Evolutionary conservation across 2,888 invertebrate genomes (phyloP), one percentile per base, ranked within the genome.

Genomic region (Cephus nigrinus): DNA sequence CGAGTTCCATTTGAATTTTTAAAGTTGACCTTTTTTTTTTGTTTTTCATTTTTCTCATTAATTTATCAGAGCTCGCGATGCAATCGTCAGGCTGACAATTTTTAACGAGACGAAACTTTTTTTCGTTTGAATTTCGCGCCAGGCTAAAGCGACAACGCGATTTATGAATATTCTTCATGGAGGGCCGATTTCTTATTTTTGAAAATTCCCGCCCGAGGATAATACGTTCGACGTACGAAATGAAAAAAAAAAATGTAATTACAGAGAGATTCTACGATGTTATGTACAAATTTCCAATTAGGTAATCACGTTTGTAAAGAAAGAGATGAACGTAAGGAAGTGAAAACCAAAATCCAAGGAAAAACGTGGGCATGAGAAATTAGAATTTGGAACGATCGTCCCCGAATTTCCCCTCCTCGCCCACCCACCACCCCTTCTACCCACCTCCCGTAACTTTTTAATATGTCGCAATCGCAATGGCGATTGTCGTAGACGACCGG

Each of bases 231-330:
- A 40, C 75, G 72, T 69, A 31, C 30, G 69, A 69, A 23, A 34
- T 9, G 9, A 34, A 34, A 34, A 34, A 34, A 34, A 35, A 68
- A 73, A 33, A 73, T 78, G 78, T 78, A 76, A 76, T 76, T 78
- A 78, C 74, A 32, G 34, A n/a, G 75, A 81, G 84, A 82, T 86
- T 87, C 79, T 86, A 84, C 82, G 85, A 86, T 83, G 83, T 82
- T 87, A 83, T 91, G 91, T 91, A 91, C 90, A 91, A 91, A 91
- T 88, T 88, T 88, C 82, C 80, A 40, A 87, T 85, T 89, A 90
- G 87, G 79, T 83, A 80, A 83, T 85, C 81, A 85, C 80, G 84
- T 88, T 88, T 88, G 87, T 88, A 88, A 88, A 87, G 84, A 87
- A 76, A 78, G 80, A 34, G 79, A 75, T 71, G 78, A 82, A 78